A percentile compares a stretch with the other conserved stretches of the same genome.
phyloP scores from a whole-genome alignment of 1,140 invertebrate species.

The Drosophila sucinea region DNA sequence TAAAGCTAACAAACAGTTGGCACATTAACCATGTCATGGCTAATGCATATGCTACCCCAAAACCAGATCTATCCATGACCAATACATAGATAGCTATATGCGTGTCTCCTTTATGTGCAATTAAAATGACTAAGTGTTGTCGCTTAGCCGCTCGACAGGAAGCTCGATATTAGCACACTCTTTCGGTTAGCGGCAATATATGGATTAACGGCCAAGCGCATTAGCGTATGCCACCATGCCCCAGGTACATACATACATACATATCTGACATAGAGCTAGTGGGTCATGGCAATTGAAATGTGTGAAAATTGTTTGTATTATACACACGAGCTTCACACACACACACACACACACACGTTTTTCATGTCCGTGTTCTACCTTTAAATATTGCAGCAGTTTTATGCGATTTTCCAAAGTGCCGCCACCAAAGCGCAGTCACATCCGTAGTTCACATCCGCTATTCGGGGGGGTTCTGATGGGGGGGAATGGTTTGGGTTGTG shows the following conservation, averaged over 20 bases:
- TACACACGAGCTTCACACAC: constrained; percentile 27
- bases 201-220: constrained; percentile 49
- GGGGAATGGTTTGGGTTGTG: no score
- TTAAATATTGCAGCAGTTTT: constrained; percentile 58
- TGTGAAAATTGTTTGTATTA: constrained; percentile 43
- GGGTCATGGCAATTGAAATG: constrained; percentile 22
- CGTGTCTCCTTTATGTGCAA: constrained; percentile 55
- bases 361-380: background rate
- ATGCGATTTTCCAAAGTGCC: constrained; percentile 40
- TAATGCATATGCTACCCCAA: constrained; percentile 38
- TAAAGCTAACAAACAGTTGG: constrained; percentile 58
- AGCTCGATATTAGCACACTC: constrained; percentile 17
- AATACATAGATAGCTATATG: background rate
- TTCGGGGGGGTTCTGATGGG: background rate
- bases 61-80: background rate
- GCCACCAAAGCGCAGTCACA: constrained; percentile 52
- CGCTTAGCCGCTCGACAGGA: constrained; percentile 32
- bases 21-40: constrained; percentile 59
- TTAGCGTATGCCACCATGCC: constrained; percentile 29
- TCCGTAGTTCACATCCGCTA: constrained; percentile 53
- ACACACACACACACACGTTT: constrained; percentile 10
- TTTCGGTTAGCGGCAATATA: constrained; percentile 16
- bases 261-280: background rate
- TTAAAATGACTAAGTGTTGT: constrained; percentile 68
- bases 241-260: background rate